A percentile compares a stretch with the other conserved stretches of the same genome.
These are phyloP conservation scores for Sphaerophoria rueppellii DNA, from an alignment of 2,888 invertebrate genomes.

Conservation along the genomic window DNA sequence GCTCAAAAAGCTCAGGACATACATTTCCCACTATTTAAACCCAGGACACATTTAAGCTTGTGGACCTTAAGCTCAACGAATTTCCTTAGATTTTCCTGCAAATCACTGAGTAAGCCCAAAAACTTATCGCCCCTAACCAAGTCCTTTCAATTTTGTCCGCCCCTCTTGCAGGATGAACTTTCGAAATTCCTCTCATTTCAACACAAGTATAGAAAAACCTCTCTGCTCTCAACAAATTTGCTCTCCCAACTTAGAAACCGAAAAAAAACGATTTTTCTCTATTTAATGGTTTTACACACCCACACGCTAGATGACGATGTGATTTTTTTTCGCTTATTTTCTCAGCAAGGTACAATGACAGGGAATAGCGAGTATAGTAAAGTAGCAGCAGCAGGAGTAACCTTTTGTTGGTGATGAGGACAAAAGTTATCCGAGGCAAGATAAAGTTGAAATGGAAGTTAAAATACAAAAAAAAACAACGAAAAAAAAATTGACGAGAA, in stretches of 20 bases:
- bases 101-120: not conserved
- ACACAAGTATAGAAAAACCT: not conserved
- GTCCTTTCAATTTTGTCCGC: not conserved
- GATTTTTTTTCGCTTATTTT: slow-evolving; percentile 18
- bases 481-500: slow-evolving; percentile 29
- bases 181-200: not conserved
- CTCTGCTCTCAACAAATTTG: not conserved
- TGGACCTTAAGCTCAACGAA: slow-evolving; percentile 27
- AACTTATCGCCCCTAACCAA: not conserved
- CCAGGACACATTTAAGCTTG: not conserved
- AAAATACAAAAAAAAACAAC: not conserved
- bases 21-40: not conserved
- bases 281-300: slow-evolving; percentile 37
- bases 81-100: not conserved
- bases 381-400: slow-evolving; percentile 65
- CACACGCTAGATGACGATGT: slow-evolving; percentile 31
- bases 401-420: slow-evolving; percentile 62
- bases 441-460: slow-evolving; percentile 1
- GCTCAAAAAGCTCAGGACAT: no score
- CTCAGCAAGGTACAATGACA: slow-evolving; percentile 62
- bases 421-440: slow-evolving; percentile 61
- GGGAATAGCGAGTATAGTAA: slow-evolving; percentile 47
- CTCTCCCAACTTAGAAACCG: slow-evolving; percentile 6
- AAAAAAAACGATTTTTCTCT: slow-evolving; percentile 23
- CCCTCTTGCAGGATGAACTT: slow-evolving; percentile 25